Conservation (phyloP, 2,113 vertebrate species). For the Brienomyrus brachyistius region DNA sequence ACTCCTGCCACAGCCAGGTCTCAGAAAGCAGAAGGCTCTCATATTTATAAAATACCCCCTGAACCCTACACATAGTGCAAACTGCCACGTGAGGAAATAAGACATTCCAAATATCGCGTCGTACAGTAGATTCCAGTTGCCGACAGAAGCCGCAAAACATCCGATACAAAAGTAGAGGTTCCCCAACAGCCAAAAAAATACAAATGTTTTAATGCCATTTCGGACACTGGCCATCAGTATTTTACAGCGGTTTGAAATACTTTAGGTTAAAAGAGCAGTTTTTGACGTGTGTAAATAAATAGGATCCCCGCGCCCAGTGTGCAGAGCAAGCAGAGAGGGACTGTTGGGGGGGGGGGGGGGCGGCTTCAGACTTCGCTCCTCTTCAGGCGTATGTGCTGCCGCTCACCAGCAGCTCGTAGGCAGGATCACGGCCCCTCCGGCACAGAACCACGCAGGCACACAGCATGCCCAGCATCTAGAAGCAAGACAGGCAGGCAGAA, state of each 20-base stretch:
- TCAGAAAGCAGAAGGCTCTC: conserved; percentile 29
- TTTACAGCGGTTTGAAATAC: conserved; percentile 17
- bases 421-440: conserved; percentile 77
- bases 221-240: conserved; percentile 34
- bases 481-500: conserved; percentile 14
- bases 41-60: conserved; percentile 39
- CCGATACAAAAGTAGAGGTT: background rate
- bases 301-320: conserved; percentile 51
- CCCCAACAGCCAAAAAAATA: background rate
- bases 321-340: conserved; percentile 36
- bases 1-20: conserved; percentile 51
- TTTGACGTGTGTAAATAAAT: conserved; percentile 38
- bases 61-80: conserved; percentile 50
- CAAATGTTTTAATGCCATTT: conserved; percentile 14
- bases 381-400: conserved; percentile 78
- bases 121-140: background rate
- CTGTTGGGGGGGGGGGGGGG: background rate
- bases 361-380: conserved; percentile 30
- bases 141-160: background rate
- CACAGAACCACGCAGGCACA: conserved; percentile 85
- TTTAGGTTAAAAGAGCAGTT: conserved; percentile 31
- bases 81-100: conserved; percentile 47
- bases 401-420: conserved; percentile 84
- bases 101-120: conserved; percentile 27
- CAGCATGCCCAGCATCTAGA: conserved; percentile 87